Percentiles rank a stretch among this genome's conserved stretches.
These are phyloP conservation scores for Thymelicus acteon DNA, from an alignment of 2,888 invertebrate species.

Conservation along the genomic window DNA sequence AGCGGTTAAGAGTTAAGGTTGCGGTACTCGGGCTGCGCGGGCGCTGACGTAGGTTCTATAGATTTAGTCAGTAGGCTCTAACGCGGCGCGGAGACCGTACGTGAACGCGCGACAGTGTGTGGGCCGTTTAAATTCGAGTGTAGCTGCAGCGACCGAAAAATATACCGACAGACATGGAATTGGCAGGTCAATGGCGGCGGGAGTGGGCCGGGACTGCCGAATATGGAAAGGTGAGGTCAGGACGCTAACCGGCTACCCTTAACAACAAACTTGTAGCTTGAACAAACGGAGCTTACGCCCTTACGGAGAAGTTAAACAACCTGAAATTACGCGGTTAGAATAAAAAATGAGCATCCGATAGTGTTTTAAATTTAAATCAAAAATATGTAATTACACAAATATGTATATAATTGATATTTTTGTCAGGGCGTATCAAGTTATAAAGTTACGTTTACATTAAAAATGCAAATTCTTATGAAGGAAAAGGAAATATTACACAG, in stretches of 20 bases:
- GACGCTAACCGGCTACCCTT: constrained; percentile 46
- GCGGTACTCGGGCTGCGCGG: constrained; percentile 53
- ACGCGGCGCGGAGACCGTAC: constrained; percentile 65
- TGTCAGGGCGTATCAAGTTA: no score
- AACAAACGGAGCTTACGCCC: constrained; percentile 3
- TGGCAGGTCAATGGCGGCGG: constrained; percentile 80
- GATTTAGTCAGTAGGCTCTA: constrained; percentile 65
- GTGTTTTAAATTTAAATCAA: no score
- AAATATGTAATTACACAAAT: no score
- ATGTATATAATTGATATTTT: no score
- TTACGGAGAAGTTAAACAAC: constrained; percentile 13
- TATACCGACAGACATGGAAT: constrained; percentile 68
- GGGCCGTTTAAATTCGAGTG: constrained; percentile 64
- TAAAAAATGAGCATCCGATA: background rate
- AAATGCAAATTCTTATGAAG: constrained; percentile 5
- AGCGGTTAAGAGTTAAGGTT: constrained; percentile 60
- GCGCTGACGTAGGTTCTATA: constrained; percentile 40
- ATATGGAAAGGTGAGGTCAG: constrained; percentile 81
- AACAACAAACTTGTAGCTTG: constrained; percentile 12
- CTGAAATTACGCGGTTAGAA: background rate
- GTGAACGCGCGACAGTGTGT: constrained; percentile 63
- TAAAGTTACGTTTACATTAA: no score
- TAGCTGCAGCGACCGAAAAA: constrained; percentile 75
- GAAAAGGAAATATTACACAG: background rate
- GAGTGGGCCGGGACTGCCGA: constrained; percentile 81